phyloP scores from a whole-genome alignment of 2,113 vertebrate genomes.

The Isichthys henryi region DNA sequence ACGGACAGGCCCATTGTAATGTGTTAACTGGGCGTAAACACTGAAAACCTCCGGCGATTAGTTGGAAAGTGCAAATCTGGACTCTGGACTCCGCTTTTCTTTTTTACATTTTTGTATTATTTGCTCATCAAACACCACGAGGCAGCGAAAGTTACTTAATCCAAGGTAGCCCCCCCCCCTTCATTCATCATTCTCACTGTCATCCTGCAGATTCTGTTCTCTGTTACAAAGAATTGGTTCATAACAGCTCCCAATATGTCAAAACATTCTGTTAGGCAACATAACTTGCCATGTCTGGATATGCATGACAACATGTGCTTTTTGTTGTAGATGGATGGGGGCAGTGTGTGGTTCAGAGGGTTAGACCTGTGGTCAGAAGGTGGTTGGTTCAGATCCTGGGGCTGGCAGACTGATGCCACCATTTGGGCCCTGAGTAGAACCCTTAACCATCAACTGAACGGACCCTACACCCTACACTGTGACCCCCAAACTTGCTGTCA shows the following conservation, averaged over 20 bases:
- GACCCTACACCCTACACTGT: background rate
- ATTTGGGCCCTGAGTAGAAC: background rate
- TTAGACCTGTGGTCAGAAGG: background rate
- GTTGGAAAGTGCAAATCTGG: background rate
- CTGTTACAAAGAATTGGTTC: background rate
- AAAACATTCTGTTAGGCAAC: slow-evolving; percentile 1
- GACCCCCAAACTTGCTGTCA: background rate
- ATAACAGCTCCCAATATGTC: background rate
- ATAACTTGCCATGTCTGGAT: background rate
- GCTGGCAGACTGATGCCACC: background rate
- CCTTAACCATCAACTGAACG: background rate
- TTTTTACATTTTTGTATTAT: background rate
- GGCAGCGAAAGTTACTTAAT: background rate
- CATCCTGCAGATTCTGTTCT: background rate
- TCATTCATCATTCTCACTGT: background rate
- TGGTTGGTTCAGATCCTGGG: background rate
- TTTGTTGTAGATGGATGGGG: background rate
- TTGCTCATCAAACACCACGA: background rate
- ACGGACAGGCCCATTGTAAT: background rate
- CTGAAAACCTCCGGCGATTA: background rate
- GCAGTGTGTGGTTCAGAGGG: background rate
- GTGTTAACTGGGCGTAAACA: background rate
- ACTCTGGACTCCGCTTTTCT: background rate
- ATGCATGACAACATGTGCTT: background rate
- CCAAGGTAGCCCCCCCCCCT: background rate